phyloP scores from a whole-genome alignment of 2,797 vertebrate genomes.

The Gorsachius magnificus region DNA sequence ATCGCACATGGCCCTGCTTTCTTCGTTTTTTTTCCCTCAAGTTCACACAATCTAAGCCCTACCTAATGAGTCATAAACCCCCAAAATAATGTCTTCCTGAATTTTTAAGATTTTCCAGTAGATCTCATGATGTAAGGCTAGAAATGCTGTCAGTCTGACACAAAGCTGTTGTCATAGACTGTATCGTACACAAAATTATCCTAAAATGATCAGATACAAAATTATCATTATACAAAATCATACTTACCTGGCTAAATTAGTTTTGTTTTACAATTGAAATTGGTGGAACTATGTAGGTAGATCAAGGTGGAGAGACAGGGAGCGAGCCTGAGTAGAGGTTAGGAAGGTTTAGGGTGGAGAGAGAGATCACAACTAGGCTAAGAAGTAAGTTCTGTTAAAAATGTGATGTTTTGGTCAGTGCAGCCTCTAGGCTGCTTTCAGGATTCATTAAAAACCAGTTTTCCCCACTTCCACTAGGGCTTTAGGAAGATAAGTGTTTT shows the following conservation, averaged over 20 bases:
- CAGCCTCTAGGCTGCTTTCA: neutral
- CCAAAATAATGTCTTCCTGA: neutral
- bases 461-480: neutral
- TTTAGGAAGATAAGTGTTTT: neutral
- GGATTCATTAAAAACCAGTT: neutral
- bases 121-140: neutral
- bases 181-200: neutral
- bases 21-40: rapidly evolving
- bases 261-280: neutral
- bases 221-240: neutral
- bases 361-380: neutral
- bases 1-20: neutral
- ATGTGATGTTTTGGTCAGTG: neutral
- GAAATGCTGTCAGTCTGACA: neutral
- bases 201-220: no score
- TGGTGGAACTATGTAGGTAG: neutral
- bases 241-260: neutral
- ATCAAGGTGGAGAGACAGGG: neutral
- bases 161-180: neutral
- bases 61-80: neutral
- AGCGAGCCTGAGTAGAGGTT: neutral
- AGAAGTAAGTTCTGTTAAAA: neutral
- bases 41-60: neutral
- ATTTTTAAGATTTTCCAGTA: neutral
- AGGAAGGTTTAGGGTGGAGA: neutral